A percentile compares a stretch with the other conserved stretches of the same genome.
Evolutionary conservation across 2,888 invertebrate genomes (phyloP).

Genomic region (Mimachlamys varia): DNA sequence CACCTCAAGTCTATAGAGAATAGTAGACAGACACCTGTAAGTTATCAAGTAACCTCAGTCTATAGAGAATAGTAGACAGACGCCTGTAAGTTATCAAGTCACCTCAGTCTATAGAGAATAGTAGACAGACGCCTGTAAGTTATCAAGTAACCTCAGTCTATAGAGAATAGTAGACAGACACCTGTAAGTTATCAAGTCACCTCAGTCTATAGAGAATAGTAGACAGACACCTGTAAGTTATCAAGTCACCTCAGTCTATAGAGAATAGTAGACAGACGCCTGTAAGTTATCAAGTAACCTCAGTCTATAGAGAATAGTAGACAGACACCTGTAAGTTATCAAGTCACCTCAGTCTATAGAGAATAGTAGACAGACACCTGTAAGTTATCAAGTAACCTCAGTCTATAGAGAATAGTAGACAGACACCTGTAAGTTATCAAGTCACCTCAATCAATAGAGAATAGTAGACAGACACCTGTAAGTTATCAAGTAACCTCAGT

Average conservation of each 20-base stretch:
- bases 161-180: background rate
- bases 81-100: background rate
- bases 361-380: background rate
- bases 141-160: background rate
- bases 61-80: background rate
- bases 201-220: background rate
- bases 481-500: background rate
- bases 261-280: background rate
- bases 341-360: background rate
- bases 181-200: background rate
- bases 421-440: background rate
- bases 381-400: background rate
- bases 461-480: background rate
- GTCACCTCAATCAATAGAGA: conserved; percentile 6
- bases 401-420: background rate
- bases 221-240: conserved; percentile 1
- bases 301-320: background rate
- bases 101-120: background rate
- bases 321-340: conserved; percentile 1
- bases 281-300: background rate
- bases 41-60: background rate
- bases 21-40: background rate
- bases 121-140: background rate
- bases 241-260: background rate
- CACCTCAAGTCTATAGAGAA: conserved; percentile 25